Percentiles rank a stretch among this genome's conserved stretches.
Conservation (phyloP, 2,113 vertebrate species). For the Neotragus pygmaeus region DNA sequence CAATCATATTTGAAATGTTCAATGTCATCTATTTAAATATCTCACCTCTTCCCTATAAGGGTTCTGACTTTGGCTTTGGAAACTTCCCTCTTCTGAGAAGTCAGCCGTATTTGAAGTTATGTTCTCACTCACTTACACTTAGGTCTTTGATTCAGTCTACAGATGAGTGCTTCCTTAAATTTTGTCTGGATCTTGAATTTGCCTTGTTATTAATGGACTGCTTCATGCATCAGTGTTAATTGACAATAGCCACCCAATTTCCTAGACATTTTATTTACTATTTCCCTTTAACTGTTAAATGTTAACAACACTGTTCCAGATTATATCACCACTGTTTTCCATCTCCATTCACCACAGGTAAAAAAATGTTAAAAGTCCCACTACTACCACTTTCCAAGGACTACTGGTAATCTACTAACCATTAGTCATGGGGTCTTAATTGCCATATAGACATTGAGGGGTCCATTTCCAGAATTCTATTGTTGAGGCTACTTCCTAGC, state of each 20-base stretch:
- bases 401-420: not conserved
- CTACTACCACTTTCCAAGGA: not conserved
- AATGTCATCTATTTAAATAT: not conserved
- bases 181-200: not conserved
- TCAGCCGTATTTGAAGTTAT: not conserved
- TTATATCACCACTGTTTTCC: not conserved
- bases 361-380: not conserved
- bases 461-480: not conserved
- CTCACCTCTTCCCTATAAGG: not conserved
- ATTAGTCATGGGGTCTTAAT: not conserved
- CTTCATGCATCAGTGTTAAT: not conserved
- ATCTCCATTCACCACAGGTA: not conserved
- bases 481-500: not conserved
- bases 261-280: not conserved
- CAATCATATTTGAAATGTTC: not conserved
- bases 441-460: not conserved
- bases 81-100: not conserved
- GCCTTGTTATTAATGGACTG: not conserved
- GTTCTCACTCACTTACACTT: not conserved
- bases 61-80: not conserved
- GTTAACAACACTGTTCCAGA: not conserved
- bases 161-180: not conserved
- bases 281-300: not conserved
- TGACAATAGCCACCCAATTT: not conserved
- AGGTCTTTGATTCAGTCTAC: not conserved